Evolutionary conservation across 2,113 vertebrate species (phyloP).

Genomic region (Helogale parvula): DNA sequence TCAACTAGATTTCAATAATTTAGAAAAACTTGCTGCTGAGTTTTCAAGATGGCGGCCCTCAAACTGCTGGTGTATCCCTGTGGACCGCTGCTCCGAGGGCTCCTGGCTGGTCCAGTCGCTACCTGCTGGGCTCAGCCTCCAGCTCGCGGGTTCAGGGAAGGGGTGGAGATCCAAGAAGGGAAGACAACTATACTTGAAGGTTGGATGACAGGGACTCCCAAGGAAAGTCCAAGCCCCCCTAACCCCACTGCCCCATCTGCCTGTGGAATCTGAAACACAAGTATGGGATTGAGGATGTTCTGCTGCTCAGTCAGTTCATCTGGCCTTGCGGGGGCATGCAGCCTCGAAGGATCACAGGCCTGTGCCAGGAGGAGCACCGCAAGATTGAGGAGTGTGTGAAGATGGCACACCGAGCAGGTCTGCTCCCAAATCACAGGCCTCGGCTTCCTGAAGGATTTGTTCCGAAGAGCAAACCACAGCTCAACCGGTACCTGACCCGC

Average conservation of each 20-base stretch:
- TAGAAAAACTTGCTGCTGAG: neutral
- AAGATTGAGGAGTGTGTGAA: slow-evolving; percentile 95
- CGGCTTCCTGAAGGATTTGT: slow-evolving; percentile 90
- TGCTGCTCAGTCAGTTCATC: slow-evolving; percentile 97
- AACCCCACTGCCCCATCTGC: slow-evolving; percentile 96
- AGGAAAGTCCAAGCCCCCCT: slow-evolving; percentile 88
- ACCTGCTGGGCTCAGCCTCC: slow-evolving; percentile 36
- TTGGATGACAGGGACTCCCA: slow-evolving; percentile 78
- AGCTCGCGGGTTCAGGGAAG: slow-evolving; percentile 81
- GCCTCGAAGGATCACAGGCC: slow-evolving; percentile 91
- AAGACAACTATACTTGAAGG: slow-evolving; percentile 86
- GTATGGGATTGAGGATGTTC: slow-evolving; percentile 91
- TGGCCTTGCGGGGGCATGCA: slow-evolving; percentile 95
- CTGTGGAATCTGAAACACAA: slow-evolving; percentile 98
- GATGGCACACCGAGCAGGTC: slow-evolving; percentile 98
- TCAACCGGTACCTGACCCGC: slow-evolving; percentile 97
- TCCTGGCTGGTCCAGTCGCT: neutral
- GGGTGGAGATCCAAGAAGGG: neutral
- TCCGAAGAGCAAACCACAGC: slow-evolving; percentile 85
- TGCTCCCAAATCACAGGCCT: slow-evolving; percentile 96
- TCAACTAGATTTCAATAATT: neutral
- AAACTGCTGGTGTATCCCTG: accelerated
- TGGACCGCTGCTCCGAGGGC: slow-evolving; percentile 63
- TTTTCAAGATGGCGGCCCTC: slow-evolving; percentile 82
- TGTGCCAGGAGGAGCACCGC: slow-evolving; percentile 94